Evolutionary conservation across 2,888 invertebrate species (phyloP), one percentile per base, ranked within the genome.

Genomic region (Cheilosia pagana): DNA sequence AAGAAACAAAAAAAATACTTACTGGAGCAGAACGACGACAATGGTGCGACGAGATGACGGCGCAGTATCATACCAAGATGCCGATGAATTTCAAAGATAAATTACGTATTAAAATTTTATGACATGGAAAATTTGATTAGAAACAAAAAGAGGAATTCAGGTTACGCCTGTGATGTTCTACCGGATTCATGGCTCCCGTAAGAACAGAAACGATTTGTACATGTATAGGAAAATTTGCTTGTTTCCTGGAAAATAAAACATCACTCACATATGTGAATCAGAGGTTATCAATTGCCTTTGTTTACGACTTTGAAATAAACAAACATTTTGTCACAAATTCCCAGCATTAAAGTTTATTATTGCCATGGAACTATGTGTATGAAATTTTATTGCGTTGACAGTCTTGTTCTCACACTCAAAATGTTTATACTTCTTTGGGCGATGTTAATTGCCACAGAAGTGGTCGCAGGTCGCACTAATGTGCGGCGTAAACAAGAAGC

Each of bases 51-150:
- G 57, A 21, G 50, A 31, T 41, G 57, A 28, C 10, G 53, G 41
- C 3, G 41, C 19, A 52, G 31, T 62, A 48, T 45, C 65, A 31
- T 19, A 50, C 50, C 50, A 50, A 21, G 63, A 71, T 60, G 67
- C 63, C 62, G 28, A 68, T 67, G 83, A 52, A 79, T 78, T 68
- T 79, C 59, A 74, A 79, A 74, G 65, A 85, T 76, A 79, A 70
- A 75, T 85, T 60, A 28, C 59, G 85, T 81, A 75, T 85, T 81
- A 81, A 81, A 74, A 76, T 85, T 85, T 85, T 59, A 85, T 81
- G 85, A 71, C 62, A 71, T 52, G 85, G 81, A 85, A 81, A 85
- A 85, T 85, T 79, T 67, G 71, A 76, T 81, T 71, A 75, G 50
- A 75, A 57, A 19, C 57, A 59, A 48, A 16, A n/a, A 28, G 41